Percentiles rank a stretch among this genome's conserved stretches.
phyloP scores from a whole-genome alignment of 2,888 invertebrate genomes.

The Melanchra persicariae region DNA sequence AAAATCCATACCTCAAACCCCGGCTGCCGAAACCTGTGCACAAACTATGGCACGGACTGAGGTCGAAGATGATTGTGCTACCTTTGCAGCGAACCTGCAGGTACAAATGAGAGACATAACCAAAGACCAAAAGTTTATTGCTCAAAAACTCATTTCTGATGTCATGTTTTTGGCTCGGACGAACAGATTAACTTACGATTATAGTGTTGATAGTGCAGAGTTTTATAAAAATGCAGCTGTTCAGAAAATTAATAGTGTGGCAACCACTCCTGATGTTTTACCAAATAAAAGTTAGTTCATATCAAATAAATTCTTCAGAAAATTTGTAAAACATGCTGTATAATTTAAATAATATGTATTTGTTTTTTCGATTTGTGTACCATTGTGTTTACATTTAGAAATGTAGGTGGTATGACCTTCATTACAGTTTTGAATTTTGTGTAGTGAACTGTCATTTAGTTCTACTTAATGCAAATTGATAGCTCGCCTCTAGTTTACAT shows the following conservation, averaged over 20 bases:
- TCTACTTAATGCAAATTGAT: too few species aligned
- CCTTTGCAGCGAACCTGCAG: conserved; percentile 48
- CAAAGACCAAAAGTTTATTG: conserved; percentile 47
- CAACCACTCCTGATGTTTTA: conserved; percentile 17
- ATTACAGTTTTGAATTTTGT: too few species aligned
- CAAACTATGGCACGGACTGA: conserved; percentile 11
- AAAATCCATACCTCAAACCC: conserved; percentile 33
- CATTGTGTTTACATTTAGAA: too few species aligned
- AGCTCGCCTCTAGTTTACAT: too few species aligned
- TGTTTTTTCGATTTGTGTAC: too few species aligned
- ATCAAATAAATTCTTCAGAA: conserved; percentile 8
- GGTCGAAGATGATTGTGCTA: conserved; percentile 53
- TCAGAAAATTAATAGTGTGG: neutral
- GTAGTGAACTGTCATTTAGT: too few species aligned
- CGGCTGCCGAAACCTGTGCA: neutral
- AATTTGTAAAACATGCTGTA: neutral
- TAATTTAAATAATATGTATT: too few species aligned
- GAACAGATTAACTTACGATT: conserved; percentile 41
- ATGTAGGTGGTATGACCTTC: too few species aligned
- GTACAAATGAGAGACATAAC: conserved; percentile 47
- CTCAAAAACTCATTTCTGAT: conserved; percentile 54
- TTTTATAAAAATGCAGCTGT: neutral
- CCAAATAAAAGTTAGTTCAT: conserved; percentile 2
- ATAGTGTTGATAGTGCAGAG: conserved; percentile 26
- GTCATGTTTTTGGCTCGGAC: conserved; percentile 52